Evolutionary conservation across 2,888 invertebrate species (phyloP).

Genomic region (Autographa pulchrina): DNA sequence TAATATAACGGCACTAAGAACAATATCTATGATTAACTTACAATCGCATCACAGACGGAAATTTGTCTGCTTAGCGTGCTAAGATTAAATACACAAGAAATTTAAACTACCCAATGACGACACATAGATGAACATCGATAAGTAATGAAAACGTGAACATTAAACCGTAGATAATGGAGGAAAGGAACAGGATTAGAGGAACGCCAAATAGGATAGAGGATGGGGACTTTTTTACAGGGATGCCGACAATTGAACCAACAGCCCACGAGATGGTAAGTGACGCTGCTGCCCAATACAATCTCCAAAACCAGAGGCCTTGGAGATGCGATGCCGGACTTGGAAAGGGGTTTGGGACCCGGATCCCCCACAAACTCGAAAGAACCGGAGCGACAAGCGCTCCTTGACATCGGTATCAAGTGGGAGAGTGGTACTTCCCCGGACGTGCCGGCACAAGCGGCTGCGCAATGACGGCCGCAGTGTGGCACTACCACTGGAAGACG

Average conservation of each 20-base stretch:
- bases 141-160: neutral
- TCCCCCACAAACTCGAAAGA: neutral
- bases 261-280: constrained; percentile 1
- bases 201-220: neutral
- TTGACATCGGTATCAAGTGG: neutral
- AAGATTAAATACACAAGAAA: neutral
- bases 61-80: neutral
- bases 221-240: neutral
- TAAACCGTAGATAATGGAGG: neutral
- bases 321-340: neutral
- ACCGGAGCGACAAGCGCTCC: neutral
- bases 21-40: neutral
- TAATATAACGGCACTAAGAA: constrained; percentile 1
- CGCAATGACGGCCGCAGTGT: neutral
- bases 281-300: constrained; percentile 6
- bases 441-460: neutral
- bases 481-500: neutral
- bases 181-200: too few species aligned
- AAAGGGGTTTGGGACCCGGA: neutral
- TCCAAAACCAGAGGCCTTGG: neutral
- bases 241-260: neutral
- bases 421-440: constrained; percentile 4
- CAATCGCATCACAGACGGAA: neutral
- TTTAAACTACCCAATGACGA: too few species aligned
- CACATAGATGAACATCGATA: neutral